Evolutionary conservation across 1,140 invertebrate genomes (phyloP).

Genomic region (Sweltsa coloradensis): DNA sequence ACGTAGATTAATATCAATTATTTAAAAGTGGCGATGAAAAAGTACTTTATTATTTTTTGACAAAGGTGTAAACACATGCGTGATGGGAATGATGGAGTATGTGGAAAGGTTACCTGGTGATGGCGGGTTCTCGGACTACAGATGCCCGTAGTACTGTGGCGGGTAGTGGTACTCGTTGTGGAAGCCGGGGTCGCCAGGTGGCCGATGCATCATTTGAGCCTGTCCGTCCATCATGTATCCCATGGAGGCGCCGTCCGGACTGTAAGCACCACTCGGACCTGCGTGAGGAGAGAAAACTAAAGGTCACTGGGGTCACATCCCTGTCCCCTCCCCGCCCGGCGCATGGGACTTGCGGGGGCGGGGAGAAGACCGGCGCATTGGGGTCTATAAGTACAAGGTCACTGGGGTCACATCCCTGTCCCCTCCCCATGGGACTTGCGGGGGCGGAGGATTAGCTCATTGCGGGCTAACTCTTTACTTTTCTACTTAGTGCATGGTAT

Average conservation of each 20-base stretch:
- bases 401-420: slow-evolving; percentile 31
- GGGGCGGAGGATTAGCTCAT: too few species aligned
- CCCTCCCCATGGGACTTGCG: background rate
- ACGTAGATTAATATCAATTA: too few species aligned
- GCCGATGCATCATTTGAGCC: slow-evolving; percentile 86
- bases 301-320: slow-evolving; percentile 36
- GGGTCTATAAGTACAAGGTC: too few species aligned
- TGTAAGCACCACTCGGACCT: slow-evolving; percentile 87
- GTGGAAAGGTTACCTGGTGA: background rate
- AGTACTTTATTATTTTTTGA: too few species aligned
- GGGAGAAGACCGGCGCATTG: too few species aligned
- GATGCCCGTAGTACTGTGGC: slow-evolving; percentile 81
- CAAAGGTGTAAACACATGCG: too few species aligned
- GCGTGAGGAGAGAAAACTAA: slow-evolving; percentile 80
- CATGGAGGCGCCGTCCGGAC: slow-evolving; percentile 80
- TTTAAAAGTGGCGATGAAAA: too few species aligned
- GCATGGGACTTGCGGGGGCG: background rate
- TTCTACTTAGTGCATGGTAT: too few species aligned
- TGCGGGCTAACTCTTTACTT: too few species aligned
- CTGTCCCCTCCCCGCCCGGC: slow-evolving; percentile 9
- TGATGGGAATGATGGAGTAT: background rate
- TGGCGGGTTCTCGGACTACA: slow-evolving; percentile 51
- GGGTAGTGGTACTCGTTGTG: slow-evolving; percentile 86
- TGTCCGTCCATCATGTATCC: slow-evolving; percentile 96
- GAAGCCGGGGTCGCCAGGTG: slow-evolving; percentile 77